Conservation (phyloP, 37 sponge, comb jelly and placozoan species). For the Mnemiopsis leidyi region DNA sequence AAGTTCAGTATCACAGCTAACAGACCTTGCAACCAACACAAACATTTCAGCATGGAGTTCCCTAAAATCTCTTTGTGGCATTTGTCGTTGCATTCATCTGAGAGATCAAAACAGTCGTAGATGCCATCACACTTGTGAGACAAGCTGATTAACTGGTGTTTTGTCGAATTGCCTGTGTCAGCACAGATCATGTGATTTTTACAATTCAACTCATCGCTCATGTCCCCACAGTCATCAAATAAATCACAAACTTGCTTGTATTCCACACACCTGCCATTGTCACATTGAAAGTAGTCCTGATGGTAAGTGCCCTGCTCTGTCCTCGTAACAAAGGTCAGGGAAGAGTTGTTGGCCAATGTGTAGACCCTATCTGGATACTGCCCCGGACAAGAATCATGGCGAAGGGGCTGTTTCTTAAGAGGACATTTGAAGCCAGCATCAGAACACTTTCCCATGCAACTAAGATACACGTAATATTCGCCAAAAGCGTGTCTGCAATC, state of each 20-base stretch:
- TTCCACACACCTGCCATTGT: not conserved
- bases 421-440: not conserved
- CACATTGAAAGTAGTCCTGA: not conserved
- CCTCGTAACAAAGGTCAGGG: not conserved
- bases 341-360: not conserved
- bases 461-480: not conserved
- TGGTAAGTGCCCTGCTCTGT: not conserved
- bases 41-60: not conserved
- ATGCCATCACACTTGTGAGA: not conserved
- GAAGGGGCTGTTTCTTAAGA: not conserved
- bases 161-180: not conserved
- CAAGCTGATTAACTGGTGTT: not conserved
- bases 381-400: not conserved
- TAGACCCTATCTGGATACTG: constrained; percentile 4
- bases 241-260: not conserved
- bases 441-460: not conserved
- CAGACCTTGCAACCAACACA: not conserved
- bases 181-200: not conserved
- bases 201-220: not conserved
- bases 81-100: not conserved
- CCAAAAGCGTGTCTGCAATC: not conserved
- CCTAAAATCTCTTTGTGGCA: not conserved
- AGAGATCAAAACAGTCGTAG: not conserved
- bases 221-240: not conserved
- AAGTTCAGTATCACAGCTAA: not conserved